Evolutionary conservation across 2,888 invertebrate genomes (phyloP).

Genomic region (Rotaria sp.): DNA sequence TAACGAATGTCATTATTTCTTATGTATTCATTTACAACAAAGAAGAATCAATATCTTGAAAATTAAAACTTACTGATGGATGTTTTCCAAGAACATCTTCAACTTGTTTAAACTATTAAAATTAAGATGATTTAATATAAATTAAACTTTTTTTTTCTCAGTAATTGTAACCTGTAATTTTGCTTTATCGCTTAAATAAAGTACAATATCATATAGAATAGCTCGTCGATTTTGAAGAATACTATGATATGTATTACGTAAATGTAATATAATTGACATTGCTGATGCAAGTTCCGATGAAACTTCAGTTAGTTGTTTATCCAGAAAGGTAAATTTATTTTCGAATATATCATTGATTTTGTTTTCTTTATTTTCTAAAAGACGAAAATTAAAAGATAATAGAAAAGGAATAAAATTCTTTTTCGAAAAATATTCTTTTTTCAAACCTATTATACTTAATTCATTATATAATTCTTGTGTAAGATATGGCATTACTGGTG

Average conservation of each 20-base stretch:
- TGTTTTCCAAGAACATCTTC: background rate
- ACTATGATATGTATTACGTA: background rate
- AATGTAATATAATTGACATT: background rate
- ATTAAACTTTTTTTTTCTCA: background rate
- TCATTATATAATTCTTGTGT: constrained; percentile 35
- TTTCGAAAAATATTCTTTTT: background rate
- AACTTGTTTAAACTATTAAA: background rate
- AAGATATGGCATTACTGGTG: constrained; percentile 38
- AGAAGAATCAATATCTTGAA: too few relatives aligned
- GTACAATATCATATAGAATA: background rate
- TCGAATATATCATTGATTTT: constrained; percentile 1
- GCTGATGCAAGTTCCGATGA: background rate
- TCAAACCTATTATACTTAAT: background rate
- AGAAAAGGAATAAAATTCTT: background rate
- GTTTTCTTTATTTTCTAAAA: background rate
- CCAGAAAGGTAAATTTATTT: background rate
- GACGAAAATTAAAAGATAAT: background rate
- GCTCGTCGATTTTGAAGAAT: background rate
- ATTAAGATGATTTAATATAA: background rate
- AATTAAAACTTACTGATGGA: background rate
- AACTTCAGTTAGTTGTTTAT: background rate
- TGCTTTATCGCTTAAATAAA: background rate
- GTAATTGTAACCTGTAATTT: background rate
- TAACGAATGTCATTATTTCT: too few relatives aligned
- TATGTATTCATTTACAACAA: too few relatives aligned